Percentiles rank a stretch among this genome's conserved stretches.
Evolutionary conservation across 2,113 vertebrate species (phyloP).

Genomic region (Oreocharis arfaki): DNA sequence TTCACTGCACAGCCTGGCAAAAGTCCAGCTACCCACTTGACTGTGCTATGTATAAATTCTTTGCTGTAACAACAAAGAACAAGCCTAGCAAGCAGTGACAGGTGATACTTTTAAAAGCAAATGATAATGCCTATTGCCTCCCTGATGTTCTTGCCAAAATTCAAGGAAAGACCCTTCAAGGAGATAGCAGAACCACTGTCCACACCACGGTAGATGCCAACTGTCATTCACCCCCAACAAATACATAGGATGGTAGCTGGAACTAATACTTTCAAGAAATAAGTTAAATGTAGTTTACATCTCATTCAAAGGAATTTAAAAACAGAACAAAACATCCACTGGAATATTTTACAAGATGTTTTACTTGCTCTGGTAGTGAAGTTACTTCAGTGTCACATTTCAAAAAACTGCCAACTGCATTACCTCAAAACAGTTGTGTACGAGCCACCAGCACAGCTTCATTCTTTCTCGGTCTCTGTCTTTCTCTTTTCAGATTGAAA

Average conservation of each 20-base stretch:
- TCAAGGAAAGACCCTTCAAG: not conserved
- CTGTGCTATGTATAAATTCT: not conserved
- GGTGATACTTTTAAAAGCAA: not conserved
- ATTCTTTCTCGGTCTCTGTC: not conserved
- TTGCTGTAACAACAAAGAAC: not conserved
- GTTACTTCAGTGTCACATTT: not conserved
- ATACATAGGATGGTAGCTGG: not conserved
- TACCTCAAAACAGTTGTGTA: not conserved
- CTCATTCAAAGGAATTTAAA: not conserved
- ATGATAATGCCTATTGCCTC: not conserved
- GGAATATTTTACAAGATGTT: not conserved
- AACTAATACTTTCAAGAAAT: not conserved
- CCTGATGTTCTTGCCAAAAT: not conserved
- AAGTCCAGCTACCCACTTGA: slow-evolving; percentile 13
- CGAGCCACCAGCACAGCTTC: not conserved
- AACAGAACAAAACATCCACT: not conserved
- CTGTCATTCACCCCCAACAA: not conserved
- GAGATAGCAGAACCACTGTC: not conserved
- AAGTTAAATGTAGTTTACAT: not conserved
- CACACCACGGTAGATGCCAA: not conserved
- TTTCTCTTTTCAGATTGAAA: not conserved
- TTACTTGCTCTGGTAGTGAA: not conserved
- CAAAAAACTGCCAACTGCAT: not conserved
- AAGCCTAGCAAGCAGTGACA: not conserved
- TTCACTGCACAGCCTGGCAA: not conserved